phyloP scores from a whole-genome alignment of 2,888 invertebrate species.

The Ophion ellenae region DNA sequence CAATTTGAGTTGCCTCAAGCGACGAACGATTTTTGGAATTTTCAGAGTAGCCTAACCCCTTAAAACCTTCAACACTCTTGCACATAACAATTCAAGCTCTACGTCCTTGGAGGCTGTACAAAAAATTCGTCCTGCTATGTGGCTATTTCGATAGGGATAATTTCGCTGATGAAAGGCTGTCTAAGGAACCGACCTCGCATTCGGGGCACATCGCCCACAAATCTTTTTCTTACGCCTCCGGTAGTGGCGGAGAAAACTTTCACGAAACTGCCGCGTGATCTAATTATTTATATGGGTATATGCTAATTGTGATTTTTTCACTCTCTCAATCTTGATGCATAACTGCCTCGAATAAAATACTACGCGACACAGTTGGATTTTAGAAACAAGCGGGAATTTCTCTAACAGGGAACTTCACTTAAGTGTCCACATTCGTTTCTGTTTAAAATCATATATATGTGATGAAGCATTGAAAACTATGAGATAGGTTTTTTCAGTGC shows the following conservation, averaged over 20 bases:
- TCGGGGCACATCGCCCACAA: neutral
- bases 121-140: neutral
- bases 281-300: constrained; percentile 44
- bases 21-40: too few relatives aligned
- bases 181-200: neutral
- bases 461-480: too few relatives aligned
- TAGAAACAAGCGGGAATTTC: too few relatives aligned
- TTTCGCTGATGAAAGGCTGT: neutral
- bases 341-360: neutral
- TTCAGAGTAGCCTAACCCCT: too few relatives aligned
- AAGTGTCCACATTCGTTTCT: too few relatives aligned
- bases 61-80: neutral
- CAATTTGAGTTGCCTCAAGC: too few relatives aligned
- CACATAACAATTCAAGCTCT: neutral
- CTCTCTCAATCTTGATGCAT: constrained; percentile 3
- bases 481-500: too few relatives aligned
- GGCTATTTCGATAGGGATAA: constrained; percentile 10
- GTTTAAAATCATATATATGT: too few relatives aligned
- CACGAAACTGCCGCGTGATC: constrained; percentile 37
- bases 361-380: too few relatives aligned
- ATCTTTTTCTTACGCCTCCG: constrained; percentile 9
- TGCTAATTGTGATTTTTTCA: constrained; percentile 39
- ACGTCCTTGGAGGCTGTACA: neutral
- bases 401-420: too few relatives aligned
- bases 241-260: constrained; percentile 29